Base-by-base conservation (phyloP, 2,113 vertebrate species). In the Callionymus lyra region DNA sequence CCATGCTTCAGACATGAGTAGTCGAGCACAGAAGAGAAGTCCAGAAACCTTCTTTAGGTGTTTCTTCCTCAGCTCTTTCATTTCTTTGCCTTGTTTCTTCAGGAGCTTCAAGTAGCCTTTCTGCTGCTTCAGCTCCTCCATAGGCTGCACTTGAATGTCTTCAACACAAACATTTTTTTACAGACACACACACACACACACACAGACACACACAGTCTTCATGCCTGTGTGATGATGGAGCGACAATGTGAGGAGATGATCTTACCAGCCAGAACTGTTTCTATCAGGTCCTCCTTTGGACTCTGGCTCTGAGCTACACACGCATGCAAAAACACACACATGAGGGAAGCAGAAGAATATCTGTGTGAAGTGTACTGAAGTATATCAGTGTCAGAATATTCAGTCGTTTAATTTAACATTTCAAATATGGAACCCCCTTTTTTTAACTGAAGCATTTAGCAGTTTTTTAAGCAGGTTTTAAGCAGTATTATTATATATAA, bases 11-110 rank as follows among this genome's bases (percentile, higher is more conserved):
- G 14, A 4, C 14, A 36, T 35, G 12, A 9, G 6, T 35, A n/a
- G 2, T 12, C 32, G 6, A 12, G 12, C 34, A 2, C 34, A 12
- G 4, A 36, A 10, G n/a, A 38, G 14, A 38, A 16, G n/a, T n/a
- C n/a, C 6, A 13, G 15, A 4, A 16, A 87, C 85, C 76, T 88
- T 89, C 56, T 86, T 87, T 6, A 82, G 68, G 41, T 94, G 87
- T 44, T 92, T 92, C 69, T 87, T 89, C 1, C 44, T 72, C 34
- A 93, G 66, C 42, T 93, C 90, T 51, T 87, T 85, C 17, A 91
- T 45, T 9, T 94, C 91, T 17, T 89, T 88, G 32, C 69, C 79
- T 9, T 93, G 90, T 18, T 88, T 90, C 67, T 85, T 86, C 2
- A 65, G 31, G 10, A 92, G 65, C 51, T 93, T 93, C 43, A 63